Evolutionary conservation across 2,113 vertebrate genomes (phyloP).

Genomic region (Gavialis gangeticus): DNA sequence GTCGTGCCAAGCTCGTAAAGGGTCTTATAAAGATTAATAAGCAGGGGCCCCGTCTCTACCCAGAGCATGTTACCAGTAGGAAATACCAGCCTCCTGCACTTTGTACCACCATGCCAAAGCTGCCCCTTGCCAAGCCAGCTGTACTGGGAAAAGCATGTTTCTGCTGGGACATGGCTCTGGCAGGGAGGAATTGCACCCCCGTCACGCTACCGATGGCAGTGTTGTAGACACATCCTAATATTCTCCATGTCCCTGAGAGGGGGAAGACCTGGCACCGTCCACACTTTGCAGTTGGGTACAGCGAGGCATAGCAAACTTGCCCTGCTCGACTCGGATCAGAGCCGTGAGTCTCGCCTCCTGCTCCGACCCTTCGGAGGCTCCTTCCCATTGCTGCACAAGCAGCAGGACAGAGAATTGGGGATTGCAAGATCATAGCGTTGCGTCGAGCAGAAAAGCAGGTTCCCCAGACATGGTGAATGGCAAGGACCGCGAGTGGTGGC

Average conservation of each 20-base stretch:
- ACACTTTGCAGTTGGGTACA: neutral
- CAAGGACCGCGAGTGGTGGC: neutral
- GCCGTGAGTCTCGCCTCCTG: neutral
- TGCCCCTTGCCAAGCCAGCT: too few species aligned
- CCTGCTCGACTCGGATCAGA: neutral
- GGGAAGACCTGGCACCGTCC: neutral
- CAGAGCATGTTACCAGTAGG: rapidly evolving
- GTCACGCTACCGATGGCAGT: too few species aligned
- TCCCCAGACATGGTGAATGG: neutral
- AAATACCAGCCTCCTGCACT: neutral
- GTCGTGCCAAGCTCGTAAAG: rapidly evolving
- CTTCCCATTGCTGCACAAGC: neutral
- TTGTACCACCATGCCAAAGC: too few species aligned
- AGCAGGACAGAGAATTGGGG: neutral
- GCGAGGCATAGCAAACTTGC: neutral
- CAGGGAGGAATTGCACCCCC: rapidly evolving
- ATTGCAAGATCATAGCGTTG: neutral
- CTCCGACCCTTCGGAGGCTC: neutral
- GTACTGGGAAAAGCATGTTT: too few species aligned
- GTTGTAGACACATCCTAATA: too few species aligned
- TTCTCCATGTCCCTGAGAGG: neutral
- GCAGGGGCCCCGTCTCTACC: rapidly evolving
- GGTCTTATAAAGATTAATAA: neutral
- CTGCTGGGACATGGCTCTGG: neutral
- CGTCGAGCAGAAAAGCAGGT: neutral